Evolutionary conservation across 2,888 invertebrate genomes (phyloP).

Genomic region (Argyresthia albistria): DNA sequence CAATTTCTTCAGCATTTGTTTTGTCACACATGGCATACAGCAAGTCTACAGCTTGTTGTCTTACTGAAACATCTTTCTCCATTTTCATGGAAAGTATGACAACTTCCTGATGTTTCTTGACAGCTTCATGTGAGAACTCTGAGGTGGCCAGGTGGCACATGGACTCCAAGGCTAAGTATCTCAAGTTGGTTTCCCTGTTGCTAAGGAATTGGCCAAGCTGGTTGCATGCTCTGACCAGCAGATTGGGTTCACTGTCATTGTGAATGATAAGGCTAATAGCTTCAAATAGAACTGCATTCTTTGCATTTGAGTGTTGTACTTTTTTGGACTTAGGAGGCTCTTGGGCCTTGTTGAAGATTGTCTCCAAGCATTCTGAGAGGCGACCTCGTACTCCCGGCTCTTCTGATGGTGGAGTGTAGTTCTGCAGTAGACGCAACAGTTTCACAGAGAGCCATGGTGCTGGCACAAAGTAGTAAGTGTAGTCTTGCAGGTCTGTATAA

Average conservation of each 20-base stretch:
- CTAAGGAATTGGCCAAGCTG: constrained; percentile 98
- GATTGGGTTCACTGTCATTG: constrained; percentile 97
- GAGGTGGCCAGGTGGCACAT: constrained; percentile 99
- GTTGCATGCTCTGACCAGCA: constrained; percentile 98
- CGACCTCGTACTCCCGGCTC: constrained; percentile 94
- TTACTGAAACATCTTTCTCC: constrained; percentile 98
- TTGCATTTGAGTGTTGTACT: constrained; percentile 99
- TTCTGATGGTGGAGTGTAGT: constrained; percentile 99
- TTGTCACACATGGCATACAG: constrained; percentile 99
- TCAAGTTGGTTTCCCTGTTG: constrained; percentile 96
- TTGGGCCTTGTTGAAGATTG: constrained; percentile 98
- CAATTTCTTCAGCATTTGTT: constrained; percentile 98
- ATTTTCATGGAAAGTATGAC: constrained; percentile 99
- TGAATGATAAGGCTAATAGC: constrained; percentile 99
- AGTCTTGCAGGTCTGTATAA: constrained; percentile 99
- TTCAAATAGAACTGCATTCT: constrained; percentile 99
- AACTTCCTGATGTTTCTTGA: constrained; percentile 99
- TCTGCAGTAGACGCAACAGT: constrained; percentile 93
- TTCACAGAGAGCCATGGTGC: constrained; percentile 99
- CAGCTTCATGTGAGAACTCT: constrained; percentile 99
- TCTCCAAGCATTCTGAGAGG: constrained; percentile 97
- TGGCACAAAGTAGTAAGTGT: constrained; percentile 99
- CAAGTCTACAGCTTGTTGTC: constrained; percentile 98
- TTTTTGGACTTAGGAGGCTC: constrained; percentile 99
- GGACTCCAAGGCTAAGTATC: constrained; percentile 97